Percentiles rank a stretch among this genome's conserved stretches.
phyloP scores from a whole-genome alignment of 1,140 invertebrate genomes.

The Latrodectus geometricus region DNA sequence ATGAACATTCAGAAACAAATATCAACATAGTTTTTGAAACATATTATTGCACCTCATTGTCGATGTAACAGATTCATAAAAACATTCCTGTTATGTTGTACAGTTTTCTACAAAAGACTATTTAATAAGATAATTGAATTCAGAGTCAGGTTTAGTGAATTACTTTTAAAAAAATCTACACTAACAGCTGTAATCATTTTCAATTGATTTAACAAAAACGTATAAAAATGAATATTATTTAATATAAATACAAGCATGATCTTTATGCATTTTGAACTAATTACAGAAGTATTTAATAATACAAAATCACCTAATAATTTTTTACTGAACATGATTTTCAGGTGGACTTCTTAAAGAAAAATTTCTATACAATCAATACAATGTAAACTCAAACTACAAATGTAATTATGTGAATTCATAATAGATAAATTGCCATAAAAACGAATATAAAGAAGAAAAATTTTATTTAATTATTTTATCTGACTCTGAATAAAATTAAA shows the following conservation, averaged over 20 bases:
- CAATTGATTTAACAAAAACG: too few species aligned
- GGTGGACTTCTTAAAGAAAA: too few species aligned
- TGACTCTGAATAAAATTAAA: constrained; percentile 15
- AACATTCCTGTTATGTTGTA: neutral
- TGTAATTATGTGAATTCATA: neutral
- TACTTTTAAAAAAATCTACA: too few species aligned
- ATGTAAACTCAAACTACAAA: too few species aligned
- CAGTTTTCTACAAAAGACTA: neutral
- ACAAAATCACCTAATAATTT: too few species aligned
- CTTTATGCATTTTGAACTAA: too few species aligned
- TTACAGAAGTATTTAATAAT: too few species aligned
- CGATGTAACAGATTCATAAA: neutral
- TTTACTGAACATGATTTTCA: too few species aligned
- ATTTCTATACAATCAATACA: too few species aligned
- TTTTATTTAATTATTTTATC: neutral
- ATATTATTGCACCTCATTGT: neutral
- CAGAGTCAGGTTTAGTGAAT: neutral
- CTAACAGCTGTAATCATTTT: too few species aligned
- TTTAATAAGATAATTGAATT: neutral
- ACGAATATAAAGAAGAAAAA: neutral
- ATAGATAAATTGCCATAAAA: neutral
- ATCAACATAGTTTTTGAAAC: neutral
- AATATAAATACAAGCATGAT: too few species aligned
- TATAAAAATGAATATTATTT: too few species aligned
- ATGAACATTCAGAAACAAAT: neutral